Percentiles rank a stretch among this genome's conserved stretches.
phyloP scores from a whole-genome alignment of 2,797 vertebrate genomes.

The Yasuhikotakia modesta region DNA sequence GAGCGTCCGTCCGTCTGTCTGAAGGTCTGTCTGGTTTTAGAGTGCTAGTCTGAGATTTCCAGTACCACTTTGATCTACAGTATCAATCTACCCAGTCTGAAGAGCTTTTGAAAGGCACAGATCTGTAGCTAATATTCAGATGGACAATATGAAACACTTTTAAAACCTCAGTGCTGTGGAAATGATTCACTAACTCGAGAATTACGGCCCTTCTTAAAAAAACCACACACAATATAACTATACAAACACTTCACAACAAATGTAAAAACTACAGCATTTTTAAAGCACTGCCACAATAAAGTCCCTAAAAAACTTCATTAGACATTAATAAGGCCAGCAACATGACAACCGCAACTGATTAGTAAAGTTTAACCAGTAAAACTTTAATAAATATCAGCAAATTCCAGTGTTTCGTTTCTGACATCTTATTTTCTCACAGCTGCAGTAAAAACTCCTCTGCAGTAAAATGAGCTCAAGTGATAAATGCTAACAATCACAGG shows the following conservation, averaged over 20 bases:
- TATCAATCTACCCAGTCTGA: background rate
- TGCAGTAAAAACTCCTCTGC: too few relatives aligned
- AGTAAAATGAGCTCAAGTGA: too few relatives aligned
- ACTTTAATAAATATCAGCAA: too few relatives aligned
- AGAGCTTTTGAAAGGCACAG: background rate
- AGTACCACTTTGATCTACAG: background rate
- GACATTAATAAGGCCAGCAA: background rate
- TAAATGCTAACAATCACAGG: too few relatives aligned
- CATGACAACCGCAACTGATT: background rate
- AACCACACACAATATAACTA: background rate
- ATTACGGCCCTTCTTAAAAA: background rate
- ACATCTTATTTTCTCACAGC: too few relatives aligned
- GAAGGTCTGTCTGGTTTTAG: background rate
- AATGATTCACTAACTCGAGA: too few relatives aligned
- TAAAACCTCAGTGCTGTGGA: too few relatives aligned
- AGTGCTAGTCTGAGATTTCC: background rate
- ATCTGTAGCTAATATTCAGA: background rate
- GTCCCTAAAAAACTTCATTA: constrained; percentile 11
- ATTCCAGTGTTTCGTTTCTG: too few relatives aligned
- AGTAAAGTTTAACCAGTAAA: too few relatives aligned
- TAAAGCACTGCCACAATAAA: background rate
- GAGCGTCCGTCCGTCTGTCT: background rate
- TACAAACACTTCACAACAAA: background rate
- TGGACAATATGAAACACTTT: too few relatives aligned
- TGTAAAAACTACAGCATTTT: background rate